Evolutionary conservation across 2,113 vertebrate genomes (phyloP).

Genomic region (Daphoenositta chrysoptera): DNA sequence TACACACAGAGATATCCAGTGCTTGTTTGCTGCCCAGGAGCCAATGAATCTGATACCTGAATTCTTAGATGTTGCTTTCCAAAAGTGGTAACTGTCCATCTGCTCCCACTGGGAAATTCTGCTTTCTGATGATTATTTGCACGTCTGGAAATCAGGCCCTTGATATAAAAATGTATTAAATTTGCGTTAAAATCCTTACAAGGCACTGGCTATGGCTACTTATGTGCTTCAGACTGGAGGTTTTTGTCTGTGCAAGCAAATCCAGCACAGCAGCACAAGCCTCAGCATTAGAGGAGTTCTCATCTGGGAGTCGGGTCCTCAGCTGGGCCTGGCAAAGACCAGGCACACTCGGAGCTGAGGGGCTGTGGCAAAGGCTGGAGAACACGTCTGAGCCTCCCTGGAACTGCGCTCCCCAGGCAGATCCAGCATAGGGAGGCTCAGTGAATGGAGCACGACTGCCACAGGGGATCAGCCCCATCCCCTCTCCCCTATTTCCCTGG

Average conservation of each 20-base stretch:
- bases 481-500: too few species aligned
- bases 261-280: background rate
- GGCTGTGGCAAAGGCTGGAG: background rate
- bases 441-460: background rate
- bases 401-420: background rate
- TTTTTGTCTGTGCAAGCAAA: background rate
- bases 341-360: background rate
- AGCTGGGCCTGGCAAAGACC: background rate
- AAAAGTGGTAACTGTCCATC: background rate
- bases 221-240: rapidly evolving
- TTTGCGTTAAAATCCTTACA: background rate
- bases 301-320: background rate
- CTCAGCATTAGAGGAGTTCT: background rate
- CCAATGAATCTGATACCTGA: background rate
- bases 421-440: background rate
- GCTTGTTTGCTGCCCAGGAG: background rate
- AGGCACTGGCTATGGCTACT: background rate
- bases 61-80: background rate
- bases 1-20: background rate
- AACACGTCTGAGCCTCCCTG: background rate
- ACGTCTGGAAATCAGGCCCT: background rate
- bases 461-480: rapidly evolving
- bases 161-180: background rate
- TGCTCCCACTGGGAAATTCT: background rate
- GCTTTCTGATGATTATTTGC: background rate